phyloP scores from a whole-genome alignment of 2,113 vertebrate species.

The Syngnathus scovelli region DNA sequence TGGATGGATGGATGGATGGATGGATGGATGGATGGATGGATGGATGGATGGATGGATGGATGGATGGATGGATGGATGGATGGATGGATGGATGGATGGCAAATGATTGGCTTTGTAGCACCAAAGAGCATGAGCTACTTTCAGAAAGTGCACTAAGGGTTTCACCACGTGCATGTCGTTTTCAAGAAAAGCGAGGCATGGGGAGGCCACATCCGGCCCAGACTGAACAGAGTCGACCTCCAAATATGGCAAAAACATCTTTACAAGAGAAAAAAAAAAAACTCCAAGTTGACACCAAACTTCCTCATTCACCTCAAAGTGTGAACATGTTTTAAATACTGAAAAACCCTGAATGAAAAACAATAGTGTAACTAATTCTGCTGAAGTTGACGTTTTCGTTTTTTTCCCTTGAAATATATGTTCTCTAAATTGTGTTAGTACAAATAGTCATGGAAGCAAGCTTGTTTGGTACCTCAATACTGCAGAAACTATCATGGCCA shows the following conservation, averaged over 20 bases:
- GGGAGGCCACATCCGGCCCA: conserved; percentile 68
- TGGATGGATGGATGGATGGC: too few relatives aligned
- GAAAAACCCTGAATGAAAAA: neutral
- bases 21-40: too few relatives aligned
- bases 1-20: too few relatives aligned
- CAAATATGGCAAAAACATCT: conserved; percentile 74
- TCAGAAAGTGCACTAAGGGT: conserved; percentile 4
- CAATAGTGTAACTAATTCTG: neutral
- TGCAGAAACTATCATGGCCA: neutral
- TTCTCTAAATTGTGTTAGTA: neutral
- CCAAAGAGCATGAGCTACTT: neutral
- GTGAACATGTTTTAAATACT: conserved; percentile 2
- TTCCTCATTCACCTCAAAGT: conserved; percentile 63
- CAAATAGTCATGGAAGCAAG: neutral
- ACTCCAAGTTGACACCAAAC: conserved; percentile 50
- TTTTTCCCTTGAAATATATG: neutral
- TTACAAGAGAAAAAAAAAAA: conserved; percentile 44
- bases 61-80: too few relatives aligned
- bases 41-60: too few relatives aligned
- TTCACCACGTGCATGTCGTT: neutral
- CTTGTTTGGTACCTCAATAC: neutral
- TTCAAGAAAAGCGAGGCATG: conserved; percentile 5
- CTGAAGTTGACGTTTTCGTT: neutral
- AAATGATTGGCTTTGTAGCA: too few relatives aligned
- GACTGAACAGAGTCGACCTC: conserved; percentile 53